Evolutionary conservation across 2,113 vertebrate genomes (phyloP), one percentile per base, ranked within the genome.

Genomic region (Heteronetta atricapilla): DNA sequence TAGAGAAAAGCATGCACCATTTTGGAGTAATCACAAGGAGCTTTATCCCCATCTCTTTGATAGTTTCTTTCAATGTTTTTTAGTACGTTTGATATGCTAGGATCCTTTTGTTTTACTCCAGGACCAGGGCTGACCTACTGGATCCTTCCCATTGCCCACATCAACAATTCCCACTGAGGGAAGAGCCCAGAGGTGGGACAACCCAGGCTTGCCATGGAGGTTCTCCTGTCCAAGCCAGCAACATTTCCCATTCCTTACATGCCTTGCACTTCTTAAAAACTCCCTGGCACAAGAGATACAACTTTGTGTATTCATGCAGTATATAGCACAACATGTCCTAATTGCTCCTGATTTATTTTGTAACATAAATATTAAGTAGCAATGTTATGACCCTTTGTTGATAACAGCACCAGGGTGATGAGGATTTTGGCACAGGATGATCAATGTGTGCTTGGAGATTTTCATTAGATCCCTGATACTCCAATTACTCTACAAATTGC

Each of bases 371-470:
- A 91, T 53, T 60, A 69, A 82, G n/a, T 18, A 87, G 18, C 6
- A 44, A 52, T 50, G 31, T 79, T 79, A 73, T 0, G 8, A 86
- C 69, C 86, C 93, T 87, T 58, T 78, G 40, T 50, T 90, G 67
- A 48, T 64, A 86, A 81, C 76, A 88, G 8, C 58, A 69, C 13
- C 17, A 40, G 42, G 25, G 9, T 59, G 46, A 84, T 42, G 52
- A 86, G 67, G 34, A 73, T 82, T 75, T 90, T 94, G 86, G 88
- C 89, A 90, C 46, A 79, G 53, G 56, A 68, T 48, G 29, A 88
- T 40, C 53, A 46, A 16, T 5, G 8, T 67, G 56, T 89, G 77
- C 74, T 72, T 64, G 38, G 55, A 62, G 36, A 64, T 82, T 80
- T 91, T 80, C 42, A 36, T 91, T 86, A 62, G 63, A 55, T 13